Evolutionary conservation across 2,113 vertebrate species (phyloP).

Genomic region (Nematolebias whitei): DNA sequence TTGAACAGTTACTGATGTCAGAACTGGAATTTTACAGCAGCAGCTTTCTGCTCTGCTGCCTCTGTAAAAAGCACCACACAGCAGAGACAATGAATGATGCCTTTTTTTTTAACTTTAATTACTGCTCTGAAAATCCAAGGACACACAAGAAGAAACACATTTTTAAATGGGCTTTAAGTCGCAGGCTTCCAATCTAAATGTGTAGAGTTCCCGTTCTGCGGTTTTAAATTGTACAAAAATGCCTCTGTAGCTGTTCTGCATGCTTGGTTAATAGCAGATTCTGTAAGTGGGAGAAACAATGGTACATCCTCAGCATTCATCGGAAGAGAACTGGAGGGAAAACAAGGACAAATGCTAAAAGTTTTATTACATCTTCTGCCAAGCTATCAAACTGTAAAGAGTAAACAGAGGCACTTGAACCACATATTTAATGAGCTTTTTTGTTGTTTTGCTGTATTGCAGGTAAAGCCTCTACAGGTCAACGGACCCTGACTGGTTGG

Average conservation of each 20-base stretch:
- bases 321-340: too few species aligned
- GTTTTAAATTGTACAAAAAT: slow-evolving; percentile 27
- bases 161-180: slow-evolving; percentile 29
- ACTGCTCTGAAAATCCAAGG: slow-evolving; percentile 28
- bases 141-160: slow-evolving; percentile 5
- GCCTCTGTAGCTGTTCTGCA: slow-evolving; percentile 27
- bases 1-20: background rate
- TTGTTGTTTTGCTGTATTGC: slow-evolving; percentile 19
- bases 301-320: background rate
- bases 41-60: slow-evolving; percentile 15
- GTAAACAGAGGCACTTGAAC: background rate
- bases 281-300: slow-evolving; percentile 1
- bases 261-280: slow-evolving; percentile 4
- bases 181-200: slow-evolving; percentile 41
- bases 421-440: background rate
- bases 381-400: background rate
- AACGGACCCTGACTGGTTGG: slow-evolving; percentile 44
- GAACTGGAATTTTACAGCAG: slow-evolving; percentile 8
- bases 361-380: background rate
- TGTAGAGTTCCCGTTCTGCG: slow-evolving; percentile 11
- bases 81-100: background rate
- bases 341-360: background rate
- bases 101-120: slow-evolving; percentile 9
- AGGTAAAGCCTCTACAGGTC: slow-evolving; percentile 57
- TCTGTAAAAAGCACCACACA: slow-evolving; percentile 22